Evolutionary conservation across 2,888 invertebrate genomes (phyloP), one percentile per base, ranked within the genome.

Genomic region (Agapostemon virescens): DNA sequence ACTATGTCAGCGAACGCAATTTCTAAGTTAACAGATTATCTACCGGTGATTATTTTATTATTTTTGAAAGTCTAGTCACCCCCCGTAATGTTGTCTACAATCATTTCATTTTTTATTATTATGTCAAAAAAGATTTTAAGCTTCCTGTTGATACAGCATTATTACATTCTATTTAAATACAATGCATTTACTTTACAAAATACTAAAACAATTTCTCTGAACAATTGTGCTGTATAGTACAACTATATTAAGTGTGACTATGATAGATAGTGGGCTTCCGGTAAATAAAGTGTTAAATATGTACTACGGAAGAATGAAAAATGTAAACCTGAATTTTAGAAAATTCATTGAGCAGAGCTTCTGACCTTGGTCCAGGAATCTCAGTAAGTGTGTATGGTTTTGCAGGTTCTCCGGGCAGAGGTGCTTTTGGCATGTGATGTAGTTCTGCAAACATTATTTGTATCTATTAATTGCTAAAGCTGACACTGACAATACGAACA

Each of bases 301-400:
- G 13, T 26, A 55, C 26, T 55, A 11, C 38, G 30, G 26, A 36
- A 1, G 20, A 58, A 72, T n/a, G 20, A 42, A n/a, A 52, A 72
- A 67, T 68, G 55, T 63, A 26, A 70, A 89, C 89, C 86, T 89
- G 89, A 68, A 87, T 83, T 79, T 85, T 83, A 49, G 84, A 87
- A 45, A 89, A 86, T 69, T 89, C 86, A n/a, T 89, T 75, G 30
- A 86, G 72, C 23, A 89, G 81, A 61, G 84, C 77, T 11, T 84
- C 74, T 17, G 89, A 85, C 49, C 82, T 85, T 5, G 89, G 89
- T 20, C 88, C 88, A 30, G 89, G 89, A 77, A 89, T 83, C 80
- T 89, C 85, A 30, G 89, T 88, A 49, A 77, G 71, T 0, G 88
- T 81, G 4, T 80, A 75, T 7, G 89, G 88, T 45, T 84, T 83